phyloP scores from a whole-genome alignment of 1,140 invertebrate species.

The Euwallacea similis region DNA sequence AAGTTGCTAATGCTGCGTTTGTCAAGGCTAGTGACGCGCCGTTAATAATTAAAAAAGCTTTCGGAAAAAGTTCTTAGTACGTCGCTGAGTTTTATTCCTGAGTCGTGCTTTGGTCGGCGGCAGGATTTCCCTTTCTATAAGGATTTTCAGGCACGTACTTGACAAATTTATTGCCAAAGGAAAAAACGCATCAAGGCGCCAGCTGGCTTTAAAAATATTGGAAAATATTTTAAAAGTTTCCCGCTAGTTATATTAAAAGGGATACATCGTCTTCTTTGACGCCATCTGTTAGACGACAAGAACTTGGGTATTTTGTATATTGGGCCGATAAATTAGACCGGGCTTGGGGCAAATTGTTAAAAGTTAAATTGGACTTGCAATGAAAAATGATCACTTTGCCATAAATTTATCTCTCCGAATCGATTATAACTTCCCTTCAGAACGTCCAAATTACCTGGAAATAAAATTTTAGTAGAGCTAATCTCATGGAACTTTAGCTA shows the following conservation, averaged over 20 bases:
- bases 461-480: too few species aligned
- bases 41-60: background rate
- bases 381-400: too few species aligned
- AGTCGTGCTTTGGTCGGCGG: constrained; percentile 23
- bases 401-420: too few species aligned
- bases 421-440: too few species aligned
- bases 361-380: too few species aligned
- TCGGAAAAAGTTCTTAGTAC: constrained; percentile 2
- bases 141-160: constrained; percentile 38
- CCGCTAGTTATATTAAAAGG: constrained; percentile 35
- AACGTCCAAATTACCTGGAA: too few species aligned
- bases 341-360: too few species aligned
- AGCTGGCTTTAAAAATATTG: constrained; percentile 37
- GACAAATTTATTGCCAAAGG: constrained; percentile 32
- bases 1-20: too few species aligned
- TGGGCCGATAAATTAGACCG: constrained; percentile 18
- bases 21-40: too few species aligned
- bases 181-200: constrained; percentile 33
- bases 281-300: constrained; percentile 31
- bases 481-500: too few species aligned
- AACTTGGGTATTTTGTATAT: constrained; percentile 26
- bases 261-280: constrained; percentile 29
- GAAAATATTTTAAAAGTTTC: constrained; percentile 39
- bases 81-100: constrained; percentile 22
- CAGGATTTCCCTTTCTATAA: constrained; percentile 33